Evolutionary conservation across 2,888 invertebrate species (phyloP).

Genomic region (Leistus spinibarbis): DNA sequence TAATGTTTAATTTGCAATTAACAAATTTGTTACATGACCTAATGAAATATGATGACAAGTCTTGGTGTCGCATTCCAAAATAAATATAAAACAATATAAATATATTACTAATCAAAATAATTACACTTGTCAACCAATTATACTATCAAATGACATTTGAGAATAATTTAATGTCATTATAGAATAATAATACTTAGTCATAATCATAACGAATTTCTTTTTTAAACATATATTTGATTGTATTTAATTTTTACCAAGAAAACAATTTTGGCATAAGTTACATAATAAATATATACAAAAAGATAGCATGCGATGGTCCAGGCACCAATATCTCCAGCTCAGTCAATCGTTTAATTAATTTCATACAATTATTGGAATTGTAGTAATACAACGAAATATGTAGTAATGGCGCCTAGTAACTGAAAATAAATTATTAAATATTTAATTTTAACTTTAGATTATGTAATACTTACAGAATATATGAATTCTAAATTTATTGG

Average conservation of each 20-base stretch:
- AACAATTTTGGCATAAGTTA: too few species aligned
- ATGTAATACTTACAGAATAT: slow-evolving; percentile 23
- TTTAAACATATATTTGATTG: not conserved
- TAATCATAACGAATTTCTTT: not conserved
- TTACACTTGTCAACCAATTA: too few species aligned
- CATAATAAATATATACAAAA: too few species aligned
- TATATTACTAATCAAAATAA: too few species aligned
- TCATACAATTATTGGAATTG: slow-evolving; percentile 22
- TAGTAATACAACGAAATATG: slow-evolving; percentile 17
- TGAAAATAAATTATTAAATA: not conserved
- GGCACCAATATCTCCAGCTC: too few species aligned
- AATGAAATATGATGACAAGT: not conserved
- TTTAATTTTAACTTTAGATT: not conserved
- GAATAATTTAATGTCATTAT: not conserved
- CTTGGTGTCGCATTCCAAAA: not conserved
- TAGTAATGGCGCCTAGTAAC: slow-evolving; percentile 15
- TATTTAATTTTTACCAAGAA: not conserved
- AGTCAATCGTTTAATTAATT: too few species aligned
- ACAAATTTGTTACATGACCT: not conserved
- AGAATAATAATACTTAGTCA: not conserved
- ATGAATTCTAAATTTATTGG: slow-evolving; percentile 17
- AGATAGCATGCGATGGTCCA: too few species aligned
- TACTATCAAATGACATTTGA: too few species aligned
- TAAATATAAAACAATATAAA: too few species aligned
- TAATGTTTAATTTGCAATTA: not conserved